phyloP scores from a whole-genome alignment of 2,113 vertebrate genomes.

The Oreamnos americanus region DNA sequence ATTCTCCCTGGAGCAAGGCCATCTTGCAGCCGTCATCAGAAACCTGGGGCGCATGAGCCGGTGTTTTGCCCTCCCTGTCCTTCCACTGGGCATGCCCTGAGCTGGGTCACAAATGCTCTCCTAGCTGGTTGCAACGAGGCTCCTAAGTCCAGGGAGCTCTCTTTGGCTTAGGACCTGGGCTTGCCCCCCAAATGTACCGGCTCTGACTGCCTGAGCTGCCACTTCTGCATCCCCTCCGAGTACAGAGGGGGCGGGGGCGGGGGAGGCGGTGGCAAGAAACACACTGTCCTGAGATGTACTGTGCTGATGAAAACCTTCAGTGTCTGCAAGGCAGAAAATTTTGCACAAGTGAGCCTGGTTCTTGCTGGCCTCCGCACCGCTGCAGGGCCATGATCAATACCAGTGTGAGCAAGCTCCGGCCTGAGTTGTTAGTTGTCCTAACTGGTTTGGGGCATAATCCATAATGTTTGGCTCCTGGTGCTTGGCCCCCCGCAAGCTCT shows the following conservation, averaged over 20 bases:
- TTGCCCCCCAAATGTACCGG: background rate
- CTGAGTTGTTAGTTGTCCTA: constrained; percentile 18
- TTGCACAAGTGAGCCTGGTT: background rate
- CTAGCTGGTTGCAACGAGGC: background rate
- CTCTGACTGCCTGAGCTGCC: background rate
- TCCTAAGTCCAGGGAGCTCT: background rate
- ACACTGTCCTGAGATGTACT: background rate
- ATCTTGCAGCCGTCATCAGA: background rate
- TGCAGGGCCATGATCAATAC: background rate
- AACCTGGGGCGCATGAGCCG: accelerated
- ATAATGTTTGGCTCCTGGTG: background rate
- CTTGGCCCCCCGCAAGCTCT: background rate
- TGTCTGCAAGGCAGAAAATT: background rate
- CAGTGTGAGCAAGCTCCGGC: background rate
- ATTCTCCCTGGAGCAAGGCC: background rate
- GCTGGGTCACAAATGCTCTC: background rate
- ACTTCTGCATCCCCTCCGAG: accelerated
- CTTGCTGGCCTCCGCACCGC: background rate
- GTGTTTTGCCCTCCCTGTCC: accelerated
- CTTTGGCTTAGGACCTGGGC: background rate
- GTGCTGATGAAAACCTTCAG: accelerated
- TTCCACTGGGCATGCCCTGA: background rate
- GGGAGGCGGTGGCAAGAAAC: background rate
- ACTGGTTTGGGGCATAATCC: constrained; percentile 30
- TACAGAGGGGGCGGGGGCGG: background rate